Evolutionary conservation across 2,888 invertebrate species (phyloP).

Genomic region (Biston betularia): DNA sequence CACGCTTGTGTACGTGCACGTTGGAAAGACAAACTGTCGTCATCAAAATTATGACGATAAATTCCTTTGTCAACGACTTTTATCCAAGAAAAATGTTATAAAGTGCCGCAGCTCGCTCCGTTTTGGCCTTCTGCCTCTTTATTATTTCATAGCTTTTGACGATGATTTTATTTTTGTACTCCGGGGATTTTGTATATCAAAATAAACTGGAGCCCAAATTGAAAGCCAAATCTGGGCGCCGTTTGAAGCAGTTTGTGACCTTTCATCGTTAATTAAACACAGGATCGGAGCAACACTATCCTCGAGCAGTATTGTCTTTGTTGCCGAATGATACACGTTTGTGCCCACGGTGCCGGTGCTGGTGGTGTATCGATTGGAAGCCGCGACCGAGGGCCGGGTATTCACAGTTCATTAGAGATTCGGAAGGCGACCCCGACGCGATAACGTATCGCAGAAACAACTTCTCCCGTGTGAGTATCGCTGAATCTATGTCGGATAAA

Average conservation of each 20-base stretch:
- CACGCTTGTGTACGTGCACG: slow-evolving; percentile 38
- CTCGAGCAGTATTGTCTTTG: slow-evolving; percentile 25
- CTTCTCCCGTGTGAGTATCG: slow-evolving; percentile 44
- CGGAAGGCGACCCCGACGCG: slow-evolving; percentile 53
- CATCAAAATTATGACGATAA: slow-evolving; percentile 61
- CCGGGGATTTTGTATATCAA: slow-evolving; percentile 27
- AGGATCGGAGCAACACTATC: slow-evolving; percentile 28
- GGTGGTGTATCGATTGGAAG: slow-evolving; percentile 52
- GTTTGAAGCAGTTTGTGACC: slow-evolving; percentile 31
- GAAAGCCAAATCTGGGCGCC: slow-evolving; percentile 30
- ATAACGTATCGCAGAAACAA: slow-evolving; percentile 61
- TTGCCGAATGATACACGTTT: slow-evolving; percentile 33
- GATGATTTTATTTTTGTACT: slow-evolving; percentile 33
- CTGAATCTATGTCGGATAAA: slow-evolving; percentile 33
- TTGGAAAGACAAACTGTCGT: slow-evolving; percentile 53
- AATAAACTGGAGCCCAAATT: slow-evolving; percentile 35
- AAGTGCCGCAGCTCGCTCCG: slow-evolving; percentile 46
- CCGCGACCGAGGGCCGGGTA: slow-evolving; percentile 54
- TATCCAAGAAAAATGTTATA: slow-evolving; percentile 56
- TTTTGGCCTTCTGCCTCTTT: slow-evolving; percentile 44
- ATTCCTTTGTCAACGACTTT: slow-evolving; percentile 56
- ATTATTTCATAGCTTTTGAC: slow-evolving; percentile 41
- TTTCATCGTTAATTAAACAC: slow-evolving; percentile 36
- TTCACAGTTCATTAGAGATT: slow-evolving; percentile 68
- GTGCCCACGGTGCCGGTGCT: slow-evolving; percentile 38